A percentile compares a stretch with the other conserved stretches of the same genome.
These are phyloP conservation scores for Mya arenaria DNA, from an alignment of 1,140 invertebrate genomes.

Conservation along the genomic window DNA sequence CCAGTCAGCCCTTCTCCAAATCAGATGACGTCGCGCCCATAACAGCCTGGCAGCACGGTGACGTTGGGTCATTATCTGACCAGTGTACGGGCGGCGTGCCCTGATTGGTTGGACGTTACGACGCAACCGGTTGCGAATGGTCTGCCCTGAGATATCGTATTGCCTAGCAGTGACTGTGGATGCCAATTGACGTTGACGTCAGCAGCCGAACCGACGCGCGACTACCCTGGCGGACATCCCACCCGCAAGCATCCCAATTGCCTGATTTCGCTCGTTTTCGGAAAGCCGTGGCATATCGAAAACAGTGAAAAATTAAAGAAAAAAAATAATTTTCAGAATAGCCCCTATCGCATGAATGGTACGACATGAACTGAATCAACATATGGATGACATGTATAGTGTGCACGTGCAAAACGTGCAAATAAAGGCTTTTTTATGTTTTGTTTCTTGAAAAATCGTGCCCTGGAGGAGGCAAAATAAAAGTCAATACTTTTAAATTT, in stretches of 20 bases:
- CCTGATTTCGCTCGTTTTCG: constrained; percentile 31
- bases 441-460: no score
- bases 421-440: no score
- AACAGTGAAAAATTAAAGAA: constrained; percentile 17
- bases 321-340: constrained; percentile 20
- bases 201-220: constrained; percentile 23
- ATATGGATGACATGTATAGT: constrained; percentile 17
- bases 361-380: constrained; percentile 30
- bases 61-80: no score
- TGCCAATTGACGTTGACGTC: constrained; percentile 19
- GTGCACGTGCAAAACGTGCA: constrained; percentile 20
- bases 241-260: constrained; percentile 22
- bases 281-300: constrained; percentile 30
- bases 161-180: constrained; percentile 18
- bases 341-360: constrained; percentile 31
- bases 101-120: constrained; percentile 11
- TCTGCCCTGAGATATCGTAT: constrained; percentile 10
- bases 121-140: constrained; percentile 29
- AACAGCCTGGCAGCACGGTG: no score
- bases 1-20: background rate
- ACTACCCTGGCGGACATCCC: constrained; percentile 30
- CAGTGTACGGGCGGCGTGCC: background rate
- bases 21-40: no score
- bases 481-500: no score
- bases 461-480: no score